Percentiles rank a stretch among this genome's conserved stretches.
Conservation (phyloP, 2,113 vertebrate genomes). For the Globicephala melas region DNA sequence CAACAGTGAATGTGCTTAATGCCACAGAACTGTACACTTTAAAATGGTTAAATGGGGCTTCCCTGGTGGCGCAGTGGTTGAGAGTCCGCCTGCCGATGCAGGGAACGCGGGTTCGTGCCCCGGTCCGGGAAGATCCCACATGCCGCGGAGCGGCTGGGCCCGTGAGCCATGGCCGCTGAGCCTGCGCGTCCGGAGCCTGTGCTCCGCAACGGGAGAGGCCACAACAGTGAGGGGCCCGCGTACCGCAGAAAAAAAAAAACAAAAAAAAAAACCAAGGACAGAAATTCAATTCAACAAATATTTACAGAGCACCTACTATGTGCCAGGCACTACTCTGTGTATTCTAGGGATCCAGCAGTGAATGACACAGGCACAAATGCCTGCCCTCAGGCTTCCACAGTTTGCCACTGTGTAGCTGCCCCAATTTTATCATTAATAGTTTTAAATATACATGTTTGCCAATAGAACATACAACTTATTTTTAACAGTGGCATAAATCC, state of each 20-base stretch:
- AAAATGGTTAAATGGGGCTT: neutral
- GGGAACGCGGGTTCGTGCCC: no score
- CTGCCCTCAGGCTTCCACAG: neutral
- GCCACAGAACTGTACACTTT: neutral
- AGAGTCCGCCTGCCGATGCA: no score
- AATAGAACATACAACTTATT: neutral
- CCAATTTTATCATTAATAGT: neutral
- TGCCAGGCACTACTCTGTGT: neutral
- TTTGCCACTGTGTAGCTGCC: neutral
- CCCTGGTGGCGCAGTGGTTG: no score
- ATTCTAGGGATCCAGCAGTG: neutral
- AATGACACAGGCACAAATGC: neutral
- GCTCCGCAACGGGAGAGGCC: no score
- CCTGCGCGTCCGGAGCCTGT: no score
- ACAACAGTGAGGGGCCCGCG: no score
- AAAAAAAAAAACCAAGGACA: neutral
- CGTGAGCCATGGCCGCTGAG: no score
- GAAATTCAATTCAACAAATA: conserved; percentile 26
- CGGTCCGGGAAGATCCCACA: no score
- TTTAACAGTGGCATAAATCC: neutral
- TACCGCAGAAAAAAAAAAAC: no score
- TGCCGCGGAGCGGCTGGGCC: no score
- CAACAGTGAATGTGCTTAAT: neutral
- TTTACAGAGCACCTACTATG: neutral
- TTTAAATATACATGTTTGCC: neutral